Conservation (phyloP, 2,113 vertebrate species). For the Sterna hirundo region DNA sequence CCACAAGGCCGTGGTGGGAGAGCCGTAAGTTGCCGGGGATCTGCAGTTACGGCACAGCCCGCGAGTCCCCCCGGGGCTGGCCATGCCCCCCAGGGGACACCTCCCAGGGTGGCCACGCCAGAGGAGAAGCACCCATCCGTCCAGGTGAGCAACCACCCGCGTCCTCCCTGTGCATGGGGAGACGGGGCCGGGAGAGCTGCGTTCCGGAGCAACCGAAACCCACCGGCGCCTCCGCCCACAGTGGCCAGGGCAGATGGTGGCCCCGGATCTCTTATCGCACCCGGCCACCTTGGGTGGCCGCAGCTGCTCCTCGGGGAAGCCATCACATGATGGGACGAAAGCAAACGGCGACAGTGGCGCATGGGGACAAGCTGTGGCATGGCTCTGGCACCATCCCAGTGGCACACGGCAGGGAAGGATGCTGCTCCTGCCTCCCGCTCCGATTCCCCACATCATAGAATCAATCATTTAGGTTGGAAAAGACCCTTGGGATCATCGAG, state of each 20-base stretch:
- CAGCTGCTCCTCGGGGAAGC: not conserved
- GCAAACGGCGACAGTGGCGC: not conserved
- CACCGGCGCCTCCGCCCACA: not conserved
- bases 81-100: not conserved
- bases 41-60: not conserved
- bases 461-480: too few species aligned
- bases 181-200: not conserved
- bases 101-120: fast-evolving
- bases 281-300: conserved; percentile 28
- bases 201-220: not conserved
- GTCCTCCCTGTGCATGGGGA: fast-evolving
- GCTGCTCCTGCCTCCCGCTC: not conserved
- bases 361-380: not conserved
- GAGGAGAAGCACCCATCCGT: not conserved
- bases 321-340: not conserved
- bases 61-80: fast-evolving
- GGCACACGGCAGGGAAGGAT: not conserved
- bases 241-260: not conserved
- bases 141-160: not conserved
- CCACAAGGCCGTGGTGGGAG: not conserved
- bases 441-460: fast-evolving
- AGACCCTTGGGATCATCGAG: too few species aligned
- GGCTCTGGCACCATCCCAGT: fast-evolving
- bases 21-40: not conserved
- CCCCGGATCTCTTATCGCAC: conserved; percentile 43